Percentiles rank a stretch among this genome's conserved stretches.
phyloP scores from a whole-genome alignment of 2,888 invertebrate species.

The Lordiphosa fenestrarum region DNA sequence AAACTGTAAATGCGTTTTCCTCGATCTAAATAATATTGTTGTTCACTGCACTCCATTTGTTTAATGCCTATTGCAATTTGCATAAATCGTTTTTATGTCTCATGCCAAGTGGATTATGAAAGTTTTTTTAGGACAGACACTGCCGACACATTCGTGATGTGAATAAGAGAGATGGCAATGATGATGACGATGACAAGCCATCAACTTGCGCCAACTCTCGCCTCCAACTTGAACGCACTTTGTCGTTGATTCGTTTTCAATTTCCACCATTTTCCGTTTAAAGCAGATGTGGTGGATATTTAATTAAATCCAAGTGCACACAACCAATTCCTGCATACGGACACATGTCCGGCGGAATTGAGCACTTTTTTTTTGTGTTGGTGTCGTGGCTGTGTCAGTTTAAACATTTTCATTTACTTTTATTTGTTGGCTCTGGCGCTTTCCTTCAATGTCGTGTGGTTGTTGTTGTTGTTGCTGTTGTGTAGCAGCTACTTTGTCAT shows the following conservation, averaged over 20 bases:
- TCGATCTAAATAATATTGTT: too few relatives aligned
- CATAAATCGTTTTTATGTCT: constrained; percentile 25
- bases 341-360: constrained; percentile 24
- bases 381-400: constrained; percentile 17
- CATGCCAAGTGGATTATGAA: constrained; percentile 24
- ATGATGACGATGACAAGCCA: constrained; percentile 1
- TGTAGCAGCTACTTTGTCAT: constrained; percentile 61
- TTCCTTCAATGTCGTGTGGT: constrained; percentile 7
- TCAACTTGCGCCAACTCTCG: not conserved
- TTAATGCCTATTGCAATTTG: constrained; percentile 29
- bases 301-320: constrained; percentile 32
- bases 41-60: not conserved
- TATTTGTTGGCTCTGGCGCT: not conserved
- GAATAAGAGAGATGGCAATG: constrained; percentile 3
- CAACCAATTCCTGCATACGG: not conserved
- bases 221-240: constrained; percentile 13
- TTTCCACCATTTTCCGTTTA: constrained; percentile 14
- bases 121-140: constrained; percentile 26
- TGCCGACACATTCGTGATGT: constrained; percentile 6
- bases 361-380: constrained; percentile 4
- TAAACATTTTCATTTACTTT: constrained; percentile 36
- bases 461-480: constrained; percentile 13
- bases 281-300: constrained; percentile 12
- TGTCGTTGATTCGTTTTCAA: constrained; percentile 22
- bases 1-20: too few relatives aligned